Base-by-base conservation (phyloP, 2,113 vertebrate genomes). In the Gymnocephalus cernua region DNA sequence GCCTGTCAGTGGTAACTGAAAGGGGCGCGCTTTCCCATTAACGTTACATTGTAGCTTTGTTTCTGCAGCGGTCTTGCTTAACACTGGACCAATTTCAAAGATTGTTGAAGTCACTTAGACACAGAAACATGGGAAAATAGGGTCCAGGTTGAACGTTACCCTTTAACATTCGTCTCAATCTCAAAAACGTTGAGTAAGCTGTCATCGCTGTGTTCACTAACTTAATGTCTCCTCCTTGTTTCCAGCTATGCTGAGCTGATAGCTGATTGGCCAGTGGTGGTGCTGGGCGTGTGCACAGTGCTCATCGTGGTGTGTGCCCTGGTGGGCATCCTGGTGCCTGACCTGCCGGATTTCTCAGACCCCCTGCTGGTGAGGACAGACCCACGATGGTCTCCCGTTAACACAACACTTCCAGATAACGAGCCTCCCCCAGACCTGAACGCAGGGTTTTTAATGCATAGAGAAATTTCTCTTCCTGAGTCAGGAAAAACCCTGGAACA, bases 231-330 rank as follows among this genome's bases (percentile, higher is more conserved):
- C 23, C 35, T 25, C 74, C 25, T 71, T 44, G 23, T 86, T 63
- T 79, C 84, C 75, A 99, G 98, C 84, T 99, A 99, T 2, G 96
- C 98, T 0, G 97, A 97, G 23, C 95, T 99, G 67, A 97, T 99
- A 62, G 98, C 98, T 0, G 98, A 99, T 93, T 99, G 98, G 97
- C 98, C 98, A 0, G 98, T 99, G 89, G 97, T 99, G 77, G 98
- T 99, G 47, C 92, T 99, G 79, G 98, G 98, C 4, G 94, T 99
- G 88, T 99, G 98, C 82, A 99, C 98, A 0, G 96, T 99, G 74
- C 93, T 99, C 69, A 99, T 99, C 0, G 97, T 98, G 67, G 93
- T 98, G 50, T 99, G 98, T 65, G 98, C 98, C 0, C 93, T 99
- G 21, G 97, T 99, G 29, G 98, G 97, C 15, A 92, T 99, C 54